Conservation (phyloP, 2,797 vertebrate genomes). For the Arrhamphus sclerolepis region DNA sequence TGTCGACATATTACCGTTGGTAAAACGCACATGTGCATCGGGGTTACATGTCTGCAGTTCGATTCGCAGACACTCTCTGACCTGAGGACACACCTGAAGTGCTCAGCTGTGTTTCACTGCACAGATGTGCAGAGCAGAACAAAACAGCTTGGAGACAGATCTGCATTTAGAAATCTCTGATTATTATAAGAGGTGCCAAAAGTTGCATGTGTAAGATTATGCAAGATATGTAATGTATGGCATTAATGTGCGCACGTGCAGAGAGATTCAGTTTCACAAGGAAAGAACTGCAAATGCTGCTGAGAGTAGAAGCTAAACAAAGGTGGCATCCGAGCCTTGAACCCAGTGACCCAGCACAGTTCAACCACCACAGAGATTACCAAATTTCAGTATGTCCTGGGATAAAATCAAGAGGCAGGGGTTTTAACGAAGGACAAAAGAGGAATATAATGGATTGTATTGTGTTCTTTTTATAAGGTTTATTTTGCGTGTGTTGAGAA, state of each 20-base stretch:
- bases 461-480: conserved; percentile 13
- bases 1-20: too few relatives aligned
- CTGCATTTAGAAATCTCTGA: conserved; percentile 31
- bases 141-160: conserved; percentile 19
- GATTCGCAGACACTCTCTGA: not conserved
- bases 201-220: conserved; percentile 16
- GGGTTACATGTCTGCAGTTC: too few relatives aligned
- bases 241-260: conserved; percentile 17
- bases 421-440: conserved; percentile 17
- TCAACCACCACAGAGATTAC: conserved; percentile 8
- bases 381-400: conserved; percentile 25
- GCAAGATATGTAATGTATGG: conserved; percentile 20
- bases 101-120: conserved; percentile 1
- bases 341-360: not conserved
- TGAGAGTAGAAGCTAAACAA: conserved; percentile 18
- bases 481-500: conserved; percentile 1
- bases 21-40: too few relatives aligned
- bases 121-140: conserved; percentile 9
- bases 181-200: conserved; percentile 12
- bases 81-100: not conserved
- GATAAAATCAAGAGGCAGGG: conserved; percentile 17
- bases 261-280: conserved; percentile 31
- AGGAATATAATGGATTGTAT: conserved; percentile 13
- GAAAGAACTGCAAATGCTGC: conserved; percentile 4
- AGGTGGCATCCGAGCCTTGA: conserved; percentile 11